Percentiles rank a stretch among this genome's conserved stretches.
Conservation (phyloP, 1,140 invertebrate genomes). For the Trichonephila clavata region DNA sequence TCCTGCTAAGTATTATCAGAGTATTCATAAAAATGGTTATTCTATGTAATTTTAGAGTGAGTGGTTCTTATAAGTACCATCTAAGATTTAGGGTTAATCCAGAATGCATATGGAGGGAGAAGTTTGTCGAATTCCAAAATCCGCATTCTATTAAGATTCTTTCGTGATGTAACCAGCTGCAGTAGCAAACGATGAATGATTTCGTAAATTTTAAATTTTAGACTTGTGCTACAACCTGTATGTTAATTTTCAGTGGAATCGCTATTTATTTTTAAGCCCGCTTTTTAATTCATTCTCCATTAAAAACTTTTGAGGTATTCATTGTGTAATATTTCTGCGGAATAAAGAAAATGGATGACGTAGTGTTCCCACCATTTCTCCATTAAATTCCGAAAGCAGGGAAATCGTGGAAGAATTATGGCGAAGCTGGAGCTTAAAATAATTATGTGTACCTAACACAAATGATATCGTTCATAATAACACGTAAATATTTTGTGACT, state of each 20-base stretch:
- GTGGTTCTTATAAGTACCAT: no score
- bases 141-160: not conserved
- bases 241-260: not conserved
- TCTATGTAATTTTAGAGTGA: no score
- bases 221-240: slow-evolving; percentile 9
- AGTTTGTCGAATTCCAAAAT: not conserved
- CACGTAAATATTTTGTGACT: no score
- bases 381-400: not conserved
- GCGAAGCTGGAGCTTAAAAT: not conserved
- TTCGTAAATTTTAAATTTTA: slow-evolving; percentile 24
- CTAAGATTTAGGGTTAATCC: no score
- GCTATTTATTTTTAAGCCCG: not conserved
- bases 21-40: no score
- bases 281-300: no score
- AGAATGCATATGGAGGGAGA: no score
- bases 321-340: slow-evolving; percentile 1
- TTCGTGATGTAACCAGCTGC: not conserved
- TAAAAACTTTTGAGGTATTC: not conserved
- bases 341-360: not conserved
- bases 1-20: no score
- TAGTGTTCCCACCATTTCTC: not conserved
- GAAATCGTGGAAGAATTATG: not conserved
- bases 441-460: not conserved
- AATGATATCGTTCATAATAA: no score
- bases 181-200: not conserved